Base-by-base conservation (phyloP, 2,888 invertebrate genomes). In the Eristalis arbustorum region DNA sequence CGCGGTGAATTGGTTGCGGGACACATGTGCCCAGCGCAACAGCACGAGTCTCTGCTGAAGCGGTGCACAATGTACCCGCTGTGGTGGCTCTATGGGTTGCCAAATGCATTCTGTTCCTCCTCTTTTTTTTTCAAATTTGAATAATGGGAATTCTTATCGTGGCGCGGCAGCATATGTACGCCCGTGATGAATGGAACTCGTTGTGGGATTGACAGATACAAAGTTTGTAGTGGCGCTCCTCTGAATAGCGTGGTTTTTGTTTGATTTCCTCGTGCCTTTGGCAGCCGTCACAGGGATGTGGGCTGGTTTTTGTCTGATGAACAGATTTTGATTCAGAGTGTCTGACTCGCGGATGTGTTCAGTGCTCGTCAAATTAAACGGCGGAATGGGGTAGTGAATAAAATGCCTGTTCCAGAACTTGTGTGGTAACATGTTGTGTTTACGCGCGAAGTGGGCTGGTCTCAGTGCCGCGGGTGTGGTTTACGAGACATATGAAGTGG, bases 171-270 rank as follows among this genome's bases (percentile, higher is more conserved):
- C 23, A 13, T 62, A 67, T 64, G 69, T 25, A 42, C 62, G 28
- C 31, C 10, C 14, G 61, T 80, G 84, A 84, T 84, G 71, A 80
- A 84, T 84, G 79, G 71, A 57, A 75, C 40, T 42, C 66, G 75
- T 84, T 80, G 84, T 79, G 18, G 34, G 71, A 80, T 75, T 84
- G 84, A 80, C 84, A 80, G 84, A 71, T 80, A 84, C 84, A 80
- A 79, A 67, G 66, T 75, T 76, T 67, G 62, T 66, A 31, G 62
- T 57, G 73, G 73, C 66, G 75, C 79, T 84, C 69, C 64, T 84
- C 75, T 74, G 79, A 75, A 66, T 49, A n/a, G 64, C 22, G 10
- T 57, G 22, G 1, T 25, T 49, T 63, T 63, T 49, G 64, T 49
- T 84, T 42, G 68, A 25, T 66, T 71, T 67, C 23, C n/a, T 56